A percentile compares a stretch with the other conserved stretches of the same genome.
Evolutionary conservation across 2,113 vertebrate genomes (phyloP).

Genomic region (Pelobates fuscus): DNA sequence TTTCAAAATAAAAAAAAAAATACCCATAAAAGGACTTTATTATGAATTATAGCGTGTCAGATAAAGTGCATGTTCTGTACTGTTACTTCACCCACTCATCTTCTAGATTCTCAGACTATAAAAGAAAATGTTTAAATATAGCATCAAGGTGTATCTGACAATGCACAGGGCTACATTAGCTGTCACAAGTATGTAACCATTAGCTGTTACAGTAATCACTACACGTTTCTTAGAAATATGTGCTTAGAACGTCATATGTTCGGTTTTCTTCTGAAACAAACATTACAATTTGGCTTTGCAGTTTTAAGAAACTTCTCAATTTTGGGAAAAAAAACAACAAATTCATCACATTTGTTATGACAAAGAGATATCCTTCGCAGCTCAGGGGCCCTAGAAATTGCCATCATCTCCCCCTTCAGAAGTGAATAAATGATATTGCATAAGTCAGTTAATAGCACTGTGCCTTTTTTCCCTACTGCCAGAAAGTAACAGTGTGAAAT

Average conservation of each 20-base stretch:
- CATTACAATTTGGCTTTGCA: conserved; percentile 26
- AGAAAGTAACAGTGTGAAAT: neutral
- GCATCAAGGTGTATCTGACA: conserved; percentile 8
- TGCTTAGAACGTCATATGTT: neutral
- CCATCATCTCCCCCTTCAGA: conserved; percentile 2
- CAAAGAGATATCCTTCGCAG: conserved; percentile 32
- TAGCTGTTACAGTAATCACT: neutral
- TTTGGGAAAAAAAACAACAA: conserved; percentile 1
- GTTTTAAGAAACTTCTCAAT: conserved; percentile 26
- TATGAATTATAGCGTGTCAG: too few species aligned
- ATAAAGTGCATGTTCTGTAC: neutral
- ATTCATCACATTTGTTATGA: conserved; percentile 44
- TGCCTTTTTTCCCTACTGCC: conserved; percentile 1
- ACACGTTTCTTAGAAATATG: conserved; percentile 1
- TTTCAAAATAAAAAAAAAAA: too few species aligned
- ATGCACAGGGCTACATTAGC: neutral
- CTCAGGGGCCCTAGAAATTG: conserved; percentile 7
- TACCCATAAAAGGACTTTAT: too few species aligned
- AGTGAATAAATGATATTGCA: conserved; percentile 15
- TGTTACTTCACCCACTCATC: neutral
- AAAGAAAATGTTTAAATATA: too few species aligned
- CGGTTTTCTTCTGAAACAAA: conserved; percentile 23
- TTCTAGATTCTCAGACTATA: too few species aligned
- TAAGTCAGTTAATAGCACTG: neutral
- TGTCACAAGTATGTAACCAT: neutral